Evolutionary conservation across 64 coral and sea anemone species (phyloP), one percentile per base, ranked within the genome.

Genomic region (Catalaphyllia jardinei): DNA sequence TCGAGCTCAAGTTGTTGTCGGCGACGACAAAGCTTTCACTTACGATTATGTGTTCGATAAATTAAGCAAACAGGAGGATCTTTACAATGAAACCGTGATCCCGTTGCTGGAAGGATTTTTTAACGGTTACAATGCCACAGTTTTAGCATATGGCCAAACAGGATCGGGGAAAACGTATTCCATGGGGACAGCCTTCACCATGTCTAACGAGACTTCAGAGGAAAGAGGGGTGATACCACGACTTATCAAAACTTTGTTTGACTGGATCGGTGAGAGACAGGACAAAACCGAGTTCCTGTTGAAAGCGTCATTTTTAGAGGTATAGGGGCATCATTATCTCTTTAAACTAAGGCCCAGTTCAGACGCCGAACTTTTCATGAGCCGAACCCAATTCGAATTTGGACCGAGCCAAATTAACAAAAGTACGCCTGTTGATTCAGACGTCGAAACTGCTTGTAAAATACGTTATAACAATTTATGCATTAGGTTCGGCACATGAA

Each of bases 251-350:
- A 81, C 78, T 59, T 72, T 99, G 35, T 99, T 99, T 71, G 30
- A 71, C 28, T 87, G 86, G 74, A 95, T 99, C 15, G 88, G 93
- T 2, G 60, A 86, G n/a, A 92, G 75, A 62, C 95, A 95, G 57
- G 87, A 94, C 1, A 72, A 88, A 24, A 90, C 77, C 42, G 94
- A 95, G 30, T 95, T 95, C 75, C 59, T 92, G 20, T 74, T 99
- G 29, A 99, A 99, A 84, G 93, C 79, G 25, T 99, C 97, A 4
- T 98, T 98, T 74, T 74, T 98, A 73, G 96, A 98, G 96, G 96
- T 74, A 16, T n/a, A n/a, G n/a, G n/a, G n/a, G n/a, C n/a, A n/a
- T n/a, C n/a, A n/a, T n/a, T n/a, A n/a, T n/a, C n/a, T n/a, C n/a
- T n/a, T n/a, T n/a, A n/a, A n/a, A n/a, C n/a, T n/a, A n/a, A n/a